A percentile compares a stretch with the other conserved stretches of the same genome.
These are phyloP conservation scores for Centrocercus urophasianus DNA, from an alignment of 2,113 vertebrate genomes.

Conservation along the genomic window DNA sequence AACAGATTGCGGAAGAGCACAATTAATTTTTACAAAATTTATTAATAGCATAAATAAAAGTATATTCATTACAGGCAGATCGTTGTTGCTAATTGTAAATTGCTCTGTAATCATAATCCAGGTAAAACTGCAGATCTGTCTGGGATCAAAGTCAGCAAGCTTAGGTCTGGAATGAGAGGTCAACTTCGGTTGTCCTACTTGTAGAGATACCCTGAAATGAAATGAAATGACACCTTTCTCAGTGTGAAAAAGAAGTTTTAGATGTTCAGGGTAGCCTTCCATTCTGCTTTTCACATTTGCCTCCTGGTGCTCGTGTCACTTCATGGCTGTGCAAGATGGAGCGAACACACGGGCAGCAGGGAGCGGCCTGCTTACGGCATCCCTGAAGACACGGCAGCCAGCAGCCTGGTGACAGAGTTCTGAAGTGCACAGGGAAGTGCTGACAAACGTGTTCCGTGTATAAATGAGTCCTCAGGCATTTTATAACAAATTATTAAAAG, in stretches of 20 bases:
- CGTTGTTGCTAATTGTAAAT: background rate
- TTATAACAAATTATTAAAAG: background rate
- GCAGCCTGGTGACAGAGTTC: background rate
- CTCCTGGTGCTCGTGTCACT: background rate
- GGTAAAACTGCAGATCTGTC: background rate
- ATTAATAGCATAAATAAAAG: slow-evolving; percentile 9
- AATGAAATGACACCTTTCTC: background rate
- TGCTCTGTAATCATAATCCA: background rate
- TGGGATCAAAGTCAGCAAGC: background rate
- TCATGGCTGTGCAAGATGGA: background rate
- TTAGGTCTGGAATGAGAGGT: background rate
- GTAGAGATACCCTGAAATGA: background rate
- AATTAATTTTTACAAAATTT: background rate
- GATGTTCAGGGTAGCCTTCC: background rate
- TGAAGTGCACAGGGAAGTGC: background rate
- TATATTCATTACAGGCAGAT: background rate
- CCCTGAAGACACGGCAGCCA: fast-evolving
- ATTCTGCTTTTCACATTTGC: background rate
- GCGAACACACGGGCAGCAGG: fast-evolving
- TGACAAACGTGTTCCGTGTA: background rate
- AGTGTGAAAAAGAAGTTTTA: background rate
- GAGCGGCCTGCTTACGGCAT: fast-evolving
- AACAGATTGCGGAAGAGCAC: background rate
- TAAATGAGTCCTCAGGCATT: background rate
- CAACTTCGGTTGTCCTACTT: background rate